Percentiles rank a stretch among this genome's conserved stretches.
These are phyloP conservation scores for Enoplosus armatus DNA, from an alignment of 2,797 vertebrate genomes.

Conservation along the genomic window DNA sequence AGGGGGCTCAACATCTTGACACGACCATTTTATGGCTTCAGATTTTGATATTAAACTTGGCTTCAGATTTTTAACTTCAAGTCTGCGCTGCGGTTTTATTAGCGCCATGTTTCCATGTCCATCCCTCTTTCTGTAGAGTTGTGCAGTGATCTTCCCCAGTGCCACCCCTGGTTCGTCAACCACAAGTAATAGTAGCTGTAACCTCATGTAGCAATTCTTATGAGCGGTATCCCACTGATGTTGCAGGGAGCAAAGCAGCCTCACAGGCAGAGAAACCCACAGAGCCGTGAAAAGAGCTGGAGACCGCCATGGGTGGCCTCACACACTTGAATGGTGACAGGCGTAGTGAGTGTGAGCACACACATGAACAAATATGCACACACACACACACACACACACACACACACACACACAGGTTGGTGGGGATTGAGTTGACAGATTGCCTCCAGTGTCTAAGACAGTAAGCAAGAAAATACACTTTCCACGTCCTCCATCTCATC, in stretches of 20 bases:
- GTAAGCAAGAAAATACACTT: conserved; percentile 50
- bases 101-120: conserved; percentile 18
- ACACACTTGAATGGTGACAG: conserved; percentile 52
- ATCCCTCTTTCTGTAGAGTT: conserved; percentile 1
- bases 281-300: conserved; percentile 62
- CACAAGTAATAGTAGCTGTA: conserved; percentile 55
- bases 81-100: conserved; percentile 28
- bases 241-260: conserved; percentile 26
- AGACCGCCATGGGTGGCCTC: conserved; percentile 45
- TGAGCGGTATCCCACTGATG: conserved; percentile 28
- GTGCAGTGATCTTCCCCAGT: conserved; percentile 21
- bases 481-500: conserved; percentile 28
- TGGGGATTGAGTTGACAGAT: conserved; percentile 63
- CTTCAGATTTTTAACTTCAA: not conserved
- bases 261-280: conserved; percentile 45
- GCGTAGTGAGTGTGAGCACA: conserved; percentile 25
- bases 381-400: conserved; percentile 13
- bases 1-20: not conserved
- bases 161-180: conserved; percentile 40
- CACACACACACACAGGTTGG: conserved; percentile 44
- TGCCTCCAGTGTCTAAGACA: conserved; percentile 60
- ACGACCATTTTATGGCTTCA: not conserved
- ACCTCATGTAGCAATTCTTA: conserved; percentile 52
- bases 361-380: conserved; percentile 18
- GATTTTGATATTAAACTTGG: conserved; percentile 3